Evolutionary conservation across 1,140 invertebrate genomes (phyloP), one percentile per base, ranked within the genome.

Genomic region (Solenopsis invicta): DNA sequence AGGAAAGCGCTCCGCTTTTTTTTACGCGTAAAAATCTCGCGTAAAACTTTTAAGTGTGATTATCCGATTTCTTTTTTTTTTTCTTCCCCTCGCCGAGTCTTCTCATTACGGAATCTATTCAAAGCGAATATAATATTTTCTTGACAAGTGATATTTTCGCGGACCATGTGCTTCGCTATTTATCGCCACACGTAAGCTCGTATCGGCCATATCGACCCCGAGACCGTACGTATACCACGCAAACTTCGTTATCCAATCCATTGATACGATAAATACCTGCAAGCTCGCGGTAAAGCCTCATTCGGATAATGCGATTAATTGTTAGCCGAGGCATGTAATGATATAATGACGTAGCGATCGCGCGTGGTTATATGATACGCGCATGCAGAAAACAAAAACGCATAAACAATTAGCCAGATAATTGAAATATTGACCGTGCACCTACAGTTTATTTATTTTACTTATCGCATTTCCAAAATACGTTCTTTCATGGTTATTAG

Each of bases 281-380:
- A 67, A 87, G 72, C 88, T 77, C 72, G 89, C 78, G 78, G 72
- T 72, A 87, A 89, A 87, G 88, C 88, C 88, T 86, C 88, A 89
- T 90, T 90, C 88, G 86, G 80, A 72, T 90, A 90, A 90, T 90
- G 86, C 86, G 89, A 90, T 90, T 90, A 90, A 87, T 87, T 80
- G 84, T 86, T 86, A 86, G 76, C 84, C 80, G 67, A 88, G 87
- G 78, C 88, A 85, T 89, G 88, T 90, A 90, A 90, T 81, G 88
- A 90, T 88, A 77, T 77, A 87, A 90, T 90, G 87, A 90, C 74
- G 88, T 81, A 90, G 89, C 88, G 78, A 87, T 82, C 78, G 80
- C 78, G 67, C 67, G 45, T 48, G 80, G 52, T 59, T 72, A 59
- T 72, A 59, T 16, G 78, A 81, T 81, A 71, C 78, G 64, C 21